Percentiles rank a stretch among this genome's conserved stretches.
These are phyloP conservation scores for Sinonovacula constricta DNA, from an alignment of 1,140 invertebrate species.

Conservation along the genomic window DNA sequence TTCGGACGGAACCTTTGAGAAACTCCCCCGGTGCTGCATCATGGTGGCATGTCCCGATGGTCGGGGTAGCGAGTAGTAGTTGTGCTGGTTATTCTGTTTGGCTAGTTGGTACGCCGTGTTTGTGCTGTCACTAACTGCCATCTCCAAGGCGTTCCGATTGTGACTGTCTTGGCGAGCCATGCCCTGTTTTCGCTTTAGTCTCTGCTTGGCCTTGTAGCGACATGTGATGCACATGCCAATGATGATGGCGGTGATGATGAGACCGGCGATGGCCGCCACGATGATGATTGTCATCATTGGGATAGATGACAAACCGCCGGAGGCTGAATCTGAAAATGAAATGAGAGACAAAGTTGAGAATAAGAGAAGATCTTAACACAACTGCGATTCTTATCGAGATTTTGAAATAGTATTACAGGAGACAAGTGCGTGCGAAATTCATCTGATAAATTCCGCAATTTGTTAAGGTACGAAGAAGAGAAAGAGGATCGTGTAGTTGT, in stretches of 20 bases:
- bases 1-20: conserved; percentile 45
- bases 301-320: too few relatives aligned
- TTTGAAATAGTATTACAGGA: too few relatives aligned
- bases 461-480: too few relatives aligned
- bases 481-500: too few relatives aligned
- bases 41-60: conserved; percentile 47
- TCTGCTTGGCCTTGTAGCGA: conserved; percentile 31
- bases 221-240: conserved; percentile 63
- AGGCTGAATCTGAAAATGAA: too few relatives aligned
- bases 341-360: too few relatives aligned
- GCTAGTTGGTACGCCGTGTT: conserved; percentile 36
- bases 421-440: too few relatives aligned
- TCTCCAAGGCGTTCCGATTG: conserved; percentile 42
- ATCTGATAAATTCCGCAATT: too few relatives aligned
- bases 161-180: conserved; percentile 34
- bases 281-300: conserved; percentile 59
- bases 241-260: conserved; percentile 55
- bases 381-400: too few relatives aligned
- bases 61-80: conserved; percentile 31
- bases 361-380: too few relatives aligned
- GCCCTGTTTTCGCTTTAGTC: conserved; percentile 46
- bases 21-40: conserved; percentile 50
- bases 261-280: conserved; percentile 58
- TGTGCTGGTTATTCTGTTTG: conserved; percentile 36
- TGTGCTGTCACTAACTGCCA: conserved; percentile 48